Evolutionary conservation across 2,113 vertebrate species (phyloP).

Genomic region (Platycercus adscitus): DNA sequence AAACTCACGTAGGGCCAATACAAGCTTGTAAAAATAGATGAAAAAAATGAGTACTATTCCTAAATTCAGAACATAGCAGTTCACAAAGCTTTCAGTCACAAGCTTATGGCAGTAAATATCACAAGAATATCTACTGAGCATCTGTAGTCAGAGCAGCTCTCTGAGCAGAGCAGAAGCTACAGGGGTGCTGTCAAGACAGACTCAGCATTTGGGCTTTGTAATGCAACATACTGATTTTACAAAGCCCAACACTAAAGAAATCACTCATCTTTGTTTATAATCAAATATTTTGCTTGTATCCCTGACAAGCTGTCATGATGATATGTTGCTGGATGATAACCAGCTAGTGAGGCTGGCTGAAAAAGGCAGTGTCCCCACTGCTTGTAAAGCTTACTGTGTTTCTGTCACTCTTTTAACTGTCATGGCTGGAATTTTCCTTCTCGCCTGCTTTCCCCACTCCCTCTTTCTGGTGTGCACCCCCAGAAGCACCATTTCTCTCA

Average conservation of each 20-base stretch:
- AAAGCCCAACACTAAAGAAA: not conserved
- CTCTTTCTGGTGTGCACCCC: not conserved
- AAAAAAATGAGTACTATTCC: not conserved
- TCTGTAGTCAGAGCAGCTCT: not conserved
- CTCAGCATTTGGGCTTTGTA: not conserved
- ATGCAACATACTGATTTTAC: slow-evolving; percentile 3
- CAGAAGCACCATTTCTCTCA: not conserved
- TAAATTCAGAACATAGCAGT: not conserved
- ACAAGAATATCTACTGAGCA: not conserved
- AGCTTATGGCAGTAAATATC: not conserved
- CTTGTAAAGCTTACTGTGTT: not conserved
- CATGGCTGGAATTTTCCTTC: not conserved
- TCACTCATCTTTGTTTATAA: slow-evolving; percentile 14
- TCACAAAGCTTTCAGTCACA: not conserved
- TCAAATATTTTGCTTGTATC: slow-evolving; percentile 6
- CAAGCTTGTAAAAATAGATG: not conserved
- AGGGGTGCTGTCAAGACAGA: slow-evolving; percentile 22
- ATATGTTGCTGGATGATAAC: not conserved
- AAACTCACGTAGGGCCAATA: not conserved
- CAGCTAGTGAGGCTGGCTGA: not conserved
- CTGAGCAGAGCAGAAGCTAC: not conserved
- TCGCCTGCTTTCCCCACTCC: not conserved
- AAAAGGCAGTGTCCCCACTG: not conserved
- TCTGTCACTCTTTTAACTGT: not conserved
- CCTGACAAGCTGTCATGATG: not conserved